Evolutionary conservation across 1,140 invertebrate genomes (phyloP).

Genomic region (Charaxes varanes): DNA sequence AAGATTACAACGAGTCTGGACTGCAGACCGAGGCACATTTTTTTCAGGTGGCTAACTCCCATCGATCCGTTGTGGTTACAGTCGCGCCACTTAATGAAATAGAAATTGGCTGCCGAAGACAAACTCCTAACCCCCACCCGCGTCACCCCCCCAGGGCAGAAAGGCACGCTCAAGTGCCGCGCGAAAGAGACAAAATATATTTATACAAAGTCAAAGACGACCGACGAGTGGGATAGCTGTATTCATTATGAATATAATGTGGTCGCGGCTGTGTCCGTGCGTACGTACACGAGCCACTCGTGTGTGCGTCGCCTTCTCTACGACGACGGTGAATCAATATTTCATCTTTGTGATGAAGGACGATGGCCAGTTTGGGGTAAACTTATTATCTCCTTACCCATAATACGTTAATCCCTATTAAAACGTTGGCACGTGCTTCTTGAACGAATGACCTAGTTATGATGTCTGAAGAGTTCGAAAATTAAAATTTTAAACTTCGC

Average conservation of each 20-base stretch:
- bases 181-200: constrained; percentile 67
- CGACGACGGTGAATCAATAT: constrained; percentile 64
- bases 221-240: constrained; percentile 68
- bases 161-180: constrained; percentile 44
- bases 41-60: constrained; percentile 48
- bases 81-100: constrained; percentile 69
- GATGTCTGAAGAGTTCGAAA: too few relatives aligned
- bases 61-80: constrained; percentile 65
- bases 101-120: constrained; percentile 72
- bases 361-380: constrained; percentile 44
- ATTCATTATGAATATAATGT: constrained; percentile 74
- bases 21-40: constrained; percentile 6
- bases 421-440: too few relatives aligned
- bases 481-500: too few relatives aligned
- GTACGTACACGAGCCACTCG: constrained; percentile 32
- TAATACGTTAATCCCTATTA: constrained; percentile 8
- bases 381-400: constrained; percentile 12
- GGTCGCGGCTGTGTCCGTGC: constrained; percentile 63
- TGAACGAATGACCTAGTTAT: too few relatives aligned
- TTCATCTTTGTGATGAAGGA: constrained; percentile 63
- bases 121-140: constrained; percentile 56
- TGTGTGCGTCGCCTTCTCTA: constrained; percentile 57
- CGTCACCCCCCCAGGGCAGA: constrained; percentile 45
- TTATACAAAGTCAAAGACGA: constrained; percentile 73
- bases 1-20: too few relatives aligned